Conservation (phyloP, 2,113 vertebrate genomes). For the Helogale parvula region DNA sequence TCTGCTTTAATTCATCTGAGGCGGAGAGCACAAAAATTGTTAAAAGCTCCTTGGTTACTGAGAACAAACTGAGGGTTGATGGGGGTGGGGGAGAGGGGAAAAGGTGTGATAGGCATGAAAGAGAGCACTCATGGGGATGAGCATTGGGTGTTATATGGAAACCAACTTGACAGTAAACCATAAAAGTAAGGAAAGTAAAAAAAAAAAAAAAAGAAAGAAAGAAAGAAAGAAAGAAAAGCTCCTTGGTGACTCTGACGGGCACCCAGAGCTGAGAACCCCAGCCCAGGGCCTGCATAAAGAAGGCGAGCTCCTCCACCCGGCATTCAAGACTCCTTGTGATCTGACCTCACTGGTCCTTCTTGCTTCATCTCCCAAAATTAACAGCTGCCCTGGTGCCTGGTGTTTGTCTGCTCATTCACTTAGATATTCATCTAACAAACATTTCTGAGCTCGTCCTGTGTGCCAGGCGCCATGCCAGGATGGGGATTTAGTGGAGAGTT, state of each 20-base stretch:
- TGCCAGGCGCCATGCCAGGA: constrained; percentile 55
- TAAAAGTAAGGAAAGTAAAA: too few species aligned
- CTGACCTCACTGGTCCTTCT: constrained; percentile 16
- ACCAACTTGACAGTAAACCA: too few species aligned
- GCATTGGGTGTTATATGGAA: too few species aligned
- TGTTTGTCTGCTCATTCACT: constrained; percentile 45
- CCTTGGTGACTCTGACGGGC: not conserved
- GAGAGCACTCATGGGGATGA: too few species aligned
- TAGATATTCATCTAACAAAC: constrained; percentile 32
- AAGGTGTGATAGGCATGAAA: too few species aligned
- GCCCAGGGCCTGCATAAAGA: not conserved
- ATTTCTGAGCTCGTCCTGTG: constrained; percentile 21
- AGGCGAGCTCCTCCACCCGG: not conserved
- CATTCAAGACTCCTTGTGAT: not conserved
- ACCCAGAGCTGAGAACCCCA: not conserved
- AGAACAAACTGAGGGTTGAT: too few species aligned
- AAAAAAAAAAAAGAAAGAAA: too few species aligned
- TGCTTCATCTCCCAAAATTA: constrained; percentile 12
- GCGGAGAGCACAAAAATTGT: not conserved
- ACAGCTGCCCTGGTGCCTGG: not conserved
- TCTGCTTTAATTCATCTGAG: not conserved
- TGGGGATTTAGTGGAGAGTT: constrained; percentile 38
- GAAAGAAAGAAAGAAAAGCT: not conserved
- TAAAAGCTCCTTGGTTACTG: not conserved
- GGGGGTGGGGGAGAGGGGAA: too few species aligned